A percentile compares a stretch with the other conserved stretches of the same genome.
These are phyloP conservation scores for Hestina assimilis DNA, from an alignment of 1,140 invertebrate species.

Conservation along the genomic window DNA sequence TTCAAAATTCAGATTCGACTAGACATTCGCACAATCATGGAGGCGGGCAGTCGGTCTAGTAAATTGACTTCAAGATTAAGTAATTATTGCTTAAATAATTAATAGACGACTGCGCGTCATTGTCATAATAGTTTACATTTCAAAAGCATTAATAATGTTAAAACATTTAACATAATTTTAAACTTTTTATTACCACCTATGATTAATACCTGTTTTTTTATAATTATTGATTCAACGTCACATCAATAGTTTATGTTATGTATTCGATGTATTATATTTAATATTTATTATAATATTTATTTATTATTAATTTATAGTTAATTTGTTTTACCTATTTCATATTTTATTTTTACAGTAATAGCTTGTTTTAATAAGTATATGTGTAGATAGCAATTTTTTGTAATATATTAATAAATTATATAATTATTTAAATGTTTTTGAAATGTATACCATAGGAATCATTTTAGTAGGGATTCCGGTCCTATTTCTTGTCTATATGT, in stretches of 20 bases:
- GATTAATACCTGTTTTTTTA: too few species aligned
- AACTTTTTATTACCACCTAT: too few species aligned
- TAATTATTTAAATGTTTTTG: slow-evolving; percentile 46
- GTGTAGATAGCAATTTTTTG: slow-evolving; percentile 13
- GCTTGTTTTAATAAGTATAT: slow-evolving; percentile 7
- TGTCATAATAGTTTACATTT: slow-evolving; percentile 63
- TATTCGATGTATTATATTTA: background rate
- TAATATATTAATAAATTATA: slow-evolving; percentile 8
- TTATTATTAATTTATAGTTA: background rate
- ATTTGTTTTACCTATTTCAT: background rate
- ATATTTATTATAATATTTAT: background rate
- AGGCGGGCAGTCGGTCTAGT: slow-evolving; percentile 60
- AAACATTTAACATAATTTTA: slow-evolving; percentile 8
- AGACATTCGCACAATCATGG: slow-evolving; percentile 54
- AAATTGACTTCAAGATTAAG: background rate
- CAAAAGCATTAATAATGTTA: slow-evolving; percentile 45
- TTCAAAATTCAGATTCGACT: slow-evolving; percentile 50
- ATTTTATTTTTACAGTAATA: background rate
- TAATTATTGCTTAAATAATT: slow-evolving; percentile 4
- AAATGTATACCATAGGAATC: slow-evolving; percentile 61
- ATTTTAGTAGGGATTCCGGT: slow-evolving; percentile 59
- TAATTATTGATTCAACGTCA: too few species aligned
- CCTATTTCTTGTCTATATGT: too few species aligned
- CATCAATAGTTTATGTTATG: slow-evolving; percentile 5
- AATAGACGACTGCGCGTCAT: slow-evolving; percentile 63